These are phyloP conservation scores for Antidorcas marsupialis DNA, from an alignment of 2,113 vertebrate species.

Conservation along the genomic window DNA sequence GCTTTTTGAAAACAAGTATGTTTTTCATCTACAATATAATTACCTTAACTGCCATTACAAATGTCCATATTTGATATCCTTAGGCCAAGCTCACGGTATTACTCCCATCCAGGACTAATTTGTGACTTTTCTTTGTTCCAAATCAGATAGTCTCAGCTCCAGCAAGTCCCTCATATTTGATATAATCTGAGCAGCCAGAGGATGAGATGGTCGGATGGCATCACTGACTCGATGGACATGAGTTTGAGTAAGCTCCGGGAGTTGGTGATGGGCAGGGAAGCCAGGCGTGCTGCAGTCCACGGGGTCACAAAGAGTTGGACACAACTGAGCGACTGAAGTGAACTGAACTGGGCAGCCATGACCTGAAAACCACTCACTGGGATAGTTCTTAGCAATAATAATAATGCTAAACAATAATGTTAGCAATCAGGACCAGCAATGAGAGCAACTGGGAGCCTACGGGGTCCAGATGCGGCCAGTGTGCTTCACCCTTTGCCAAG, in stretches of 20 bases:
- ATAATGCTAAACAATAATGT: neutral
- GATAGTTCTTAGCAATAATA: neutral
- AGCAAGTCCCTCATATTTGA: neutral
- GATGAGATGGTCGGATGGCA: neutral
- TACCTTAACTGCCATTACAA: neutral
- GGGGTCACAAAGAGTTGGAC: neutral
- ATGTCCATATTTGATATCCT: neutral
- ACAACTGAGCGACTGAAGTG: neutral
- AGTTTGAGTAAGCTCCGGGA: neutral
- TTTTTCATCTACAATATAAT: neutral
- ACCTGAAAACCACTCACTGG: neutral
- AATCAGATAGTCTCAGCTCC: neutral
- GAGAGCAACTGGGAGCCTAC: accelerated
- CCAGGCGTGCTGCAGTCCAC: neutral
- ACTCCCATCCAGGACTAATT: neutral
- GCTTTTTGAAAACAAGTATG: neutral
- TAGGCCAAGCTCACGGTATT: neutral
- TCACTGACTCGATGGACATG: neutral
- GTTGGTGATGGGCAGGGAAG: neutral
- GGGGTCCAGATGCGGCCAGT: neutral
- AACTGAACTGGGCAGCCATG: neutral
- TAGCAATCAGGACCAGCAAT: neutral
- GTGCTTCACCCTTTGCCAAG: neutral
- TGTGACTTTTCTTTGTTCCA: neutral
- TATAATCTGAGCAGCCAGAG: neutral